phyloP scores from a whole-genome alignment of 2,113 vertebrate species.

The Neotoma lepida region DNA sequence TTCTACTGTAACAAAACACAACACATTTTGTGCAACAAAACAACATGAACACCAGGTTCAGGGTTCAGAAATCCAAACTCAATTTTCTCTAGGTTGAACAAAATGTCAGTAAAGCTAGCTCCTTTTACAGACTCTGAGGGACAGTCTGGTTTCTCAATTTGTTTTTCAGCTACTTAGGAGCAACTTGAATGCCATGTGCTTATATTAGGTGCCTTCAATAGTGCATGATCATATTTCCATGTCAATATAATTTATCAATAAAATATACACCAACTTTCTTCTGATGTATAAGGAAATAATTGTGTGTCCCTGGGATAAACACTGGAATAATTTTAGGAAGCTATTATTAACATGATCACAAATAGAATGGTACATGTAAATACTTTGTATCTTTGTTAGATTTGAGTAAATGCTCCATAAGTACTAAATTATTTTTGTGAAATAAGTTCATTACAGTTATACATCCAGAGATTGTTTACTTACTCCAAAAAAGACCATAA shows the following conservation, averaged over 20 bases:
- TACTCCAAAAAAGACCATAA: background rate
- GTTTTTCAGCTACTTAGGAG: background rate
- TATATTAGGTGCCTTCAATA: background rate
- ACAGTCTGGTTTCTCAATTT: background rate
- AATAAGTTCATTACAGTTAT: background rate
- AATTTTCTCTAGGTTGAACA: background rate
- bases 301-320: background rate
- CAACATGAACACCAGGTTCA: background rate
- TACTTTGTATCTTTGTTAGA: background rate
- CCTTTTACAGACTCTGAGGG: background rate
- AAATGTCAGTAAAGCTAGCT: background rate
- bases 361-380: background rate
- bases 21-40: background rate
- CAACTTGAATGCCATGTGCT: background rate
- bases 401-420: slow-evolving; percentile 26
- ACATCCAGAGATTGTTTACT: background rate
- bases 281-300: background rate
- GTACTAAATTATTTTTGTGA: background rate
- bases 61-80: background rate
- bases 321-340: background rate
- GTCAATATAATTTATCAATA: background rate
- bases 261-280: background rate
- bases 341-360: background rate
- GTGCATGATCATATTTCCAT: background rate
- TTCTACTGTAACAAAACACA: background rate